phyloP scores from a whole-genome alignment of 2,888 invertebrate species.

The Ectemnius cavifrons region DNA sequence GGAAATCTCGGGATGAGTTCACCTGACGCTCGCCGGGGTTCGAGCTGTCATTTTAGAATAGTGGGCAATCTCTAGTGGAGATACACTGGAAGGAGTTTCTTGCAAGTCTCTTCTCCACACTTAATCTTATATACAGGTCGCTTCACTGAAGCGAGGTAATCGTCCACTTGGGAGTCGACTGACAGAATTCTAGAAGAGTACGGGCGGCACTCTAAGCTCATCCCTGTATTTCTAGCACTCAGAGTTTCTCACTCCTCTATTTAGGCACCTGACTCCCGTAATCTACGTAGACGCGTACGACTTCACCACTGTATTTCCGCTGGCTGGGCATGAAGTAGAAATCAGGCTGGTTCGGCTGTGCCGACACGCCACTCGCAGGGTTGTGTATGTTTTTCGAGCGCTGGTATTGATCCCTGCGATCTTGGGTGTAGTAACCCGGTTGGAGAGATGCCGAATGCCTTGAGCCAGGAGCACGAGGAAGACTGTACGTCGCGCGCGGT shows the following conservation, averaged over 20 bases:
- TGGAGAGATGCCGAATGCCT: conserved; percentile 76
- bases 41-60: conserved; percentile 14
- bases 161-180: conserved; percentile 33
- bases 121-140: conserved; percentile 56
- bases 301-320: conserved; percentile 94
- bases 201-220: conserved; percentile 18
- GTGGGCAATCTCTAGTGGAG: conserved; percentile 5
- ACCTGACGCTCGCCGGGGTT: conserved; percentile 14
- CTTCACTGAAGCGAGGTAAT: conserved; percentile 58
- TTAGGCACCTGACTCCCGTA: conserved; percentile 85
- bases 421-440: conserved; percentile 80
- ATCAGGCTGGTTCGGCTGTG: conserved; percentile 84
- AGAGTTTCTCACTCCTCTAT: conserved; percentile 67
- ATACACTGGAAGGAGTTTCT: conserved; percentile 46
- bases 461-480: conserved; percentile 84
- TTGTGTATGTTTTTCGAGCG: conserved; percentile 63
- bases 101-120: conserved; percentile 43
- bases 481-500: conserved; percentile 85
- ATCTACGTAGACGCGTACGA: conserved; percentile 90
- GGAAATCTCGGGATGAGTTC: conserved; percentile 24
- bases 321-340: conserved; percentile 98
- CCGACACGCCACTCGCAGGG: conserved; percentile 53
- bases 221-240: background rate
- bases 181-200: conserved; percentile 19
- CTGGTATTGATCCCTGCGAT: conserved; percentile 77